Conservation (phyloP, 2,888 invertebrate species). For the Acleris literana region DNA sequence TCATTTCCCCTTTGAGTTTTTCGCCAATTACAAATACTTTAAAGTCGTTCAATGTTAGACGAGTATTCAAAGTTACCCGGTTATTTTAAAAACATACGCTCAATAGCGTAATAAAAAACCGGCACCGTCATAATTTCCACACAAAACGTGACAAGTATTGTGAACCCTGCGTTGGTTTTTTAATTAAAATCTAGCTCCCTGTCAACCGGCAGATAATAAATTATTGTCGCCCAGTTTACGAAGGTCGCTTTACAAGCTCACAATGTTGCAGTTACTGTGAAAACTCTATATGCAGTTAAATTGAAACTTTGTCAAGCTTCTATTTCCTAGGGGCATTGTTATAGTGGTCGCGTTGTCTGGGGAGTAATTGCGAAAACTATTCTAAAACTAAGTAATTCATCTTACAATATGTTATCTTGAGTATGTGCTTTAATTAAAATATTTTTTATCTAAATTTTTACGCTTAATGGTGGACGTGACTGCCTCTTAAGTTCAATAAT, state of each 20-base stretch:
- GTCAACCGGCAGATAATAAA: conserved; percentile 30
- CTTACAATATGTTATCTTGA: background rate
- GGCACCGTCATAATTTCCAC: conserved; percentile 26
- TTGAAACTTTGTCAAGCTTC: conserved; percentile 26
- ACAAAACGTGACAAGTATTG: conserved; percentile 20
- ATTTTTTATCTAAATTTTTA: too few relatives aligned
- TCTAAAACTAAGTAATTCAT: background rate
- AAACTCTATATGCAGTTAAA: conserved; percentile 26
- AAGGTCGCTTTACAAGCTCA: conserved; percentile 29
- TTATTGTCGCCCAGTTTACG: conserved; percentile 27
- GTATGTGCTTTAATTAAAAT: too few relatives aligned
- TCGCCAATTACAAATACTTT: too few relatives aligned
- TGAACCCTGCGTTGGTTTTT: conserved; percentile 20
- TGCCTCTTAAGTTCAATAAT: too few relatives aligned
- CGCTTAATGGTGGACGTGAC: too few relatives aligned
- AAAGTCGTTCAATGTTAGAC: too few relatives aligned
- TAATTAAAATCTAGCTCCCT: conserved; percentile 33
- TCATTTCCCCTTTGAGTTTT: too few relatives aligned
- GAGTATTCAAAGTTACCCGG: too few relatives aligned
- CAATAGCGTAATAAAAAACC: conserved; percentile 6
- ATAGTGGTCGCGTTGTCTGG: conserved; percentile 9
- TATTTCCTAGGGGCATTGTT: conserved; percentile 15
- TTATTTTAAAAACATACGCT: background rate
- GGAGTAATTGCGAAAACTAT: conserved; percentile 6
- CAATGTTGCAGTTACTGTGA: conserved; percentile 21